Evolutionary conservation across 2,113 vertebrate species (phyloP).

Genomic region (Tetraodon nigroviridis): DNA sequence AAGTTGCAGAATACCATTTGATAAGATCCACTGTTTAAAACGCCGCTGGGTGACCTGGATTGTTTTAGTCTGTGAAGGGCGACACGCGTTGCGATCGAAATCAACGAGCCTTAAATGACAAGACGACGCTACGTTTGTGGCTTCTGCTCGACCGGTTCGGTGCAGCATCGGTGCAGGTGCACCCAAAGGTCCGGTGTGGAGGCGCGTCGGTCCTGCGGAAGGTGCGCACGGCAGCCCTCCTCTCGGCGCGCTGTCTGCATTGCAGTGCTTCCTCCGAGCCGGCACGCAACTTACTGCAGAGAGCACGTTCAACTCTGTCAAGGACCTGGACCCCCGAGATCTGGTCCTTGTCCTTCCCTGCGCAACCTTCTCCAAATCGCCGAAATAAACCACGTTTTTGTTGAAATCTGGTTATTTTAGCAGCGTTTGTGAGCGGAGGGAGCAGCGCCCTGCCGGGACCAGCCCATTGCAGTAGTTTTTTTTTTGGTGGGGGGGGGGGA

Average conservation of each 20-base stretch:
- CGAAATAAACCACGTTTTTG: not conserved
- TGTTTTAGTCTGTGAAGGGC: constrained; percentile 59
- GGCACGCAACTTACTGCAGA: constrained; percentile 70
- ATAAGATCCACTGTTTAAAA: constrained; percentile 26
- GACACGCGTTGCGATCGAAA: constrained; percentile 21
- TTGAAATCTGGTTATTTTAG: constrained; percentile 10
- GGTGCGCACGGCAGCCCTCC: constrained; percentile 45
- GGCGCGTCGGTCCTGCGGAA: constrained; percentile 44
- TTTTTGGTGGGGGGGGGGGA: too few species aligned
- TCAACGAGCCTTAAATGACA: not conserved
- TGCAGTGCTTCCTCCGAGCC: constrained; percentile 72
- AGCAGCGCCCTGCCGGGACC: constrained; percentile 58
- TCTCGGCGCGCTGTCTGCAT: constrained; percentile 72
- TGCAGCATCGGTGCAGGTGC: constrained; percentile 1
- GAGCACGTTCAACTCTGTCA: constrained; percentile 30
- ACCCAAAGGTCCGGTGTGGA: constrained; percentile 22
- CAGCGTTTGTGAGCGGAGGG: constrained; percentile 8
- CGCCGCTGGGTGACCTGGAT: constrained; percentile 27
- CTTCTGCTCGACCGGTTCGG: not conserved
- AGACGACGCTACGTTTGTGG: not conserved
- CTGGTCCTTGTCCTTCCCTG: not conserved
- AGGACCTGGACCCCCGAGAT: constrained; percentile 15
- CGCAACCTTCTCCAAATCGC: not conserved
- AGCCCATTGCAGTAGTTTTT: constrained; percentile 74
- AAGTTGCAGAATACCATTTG: constrained; percentile 38